These are phyloP conservation scores for Clarias magur DNA, from an alignment of 2,113 vertebrate genomes.

Conservation along the genomic window DNA sequence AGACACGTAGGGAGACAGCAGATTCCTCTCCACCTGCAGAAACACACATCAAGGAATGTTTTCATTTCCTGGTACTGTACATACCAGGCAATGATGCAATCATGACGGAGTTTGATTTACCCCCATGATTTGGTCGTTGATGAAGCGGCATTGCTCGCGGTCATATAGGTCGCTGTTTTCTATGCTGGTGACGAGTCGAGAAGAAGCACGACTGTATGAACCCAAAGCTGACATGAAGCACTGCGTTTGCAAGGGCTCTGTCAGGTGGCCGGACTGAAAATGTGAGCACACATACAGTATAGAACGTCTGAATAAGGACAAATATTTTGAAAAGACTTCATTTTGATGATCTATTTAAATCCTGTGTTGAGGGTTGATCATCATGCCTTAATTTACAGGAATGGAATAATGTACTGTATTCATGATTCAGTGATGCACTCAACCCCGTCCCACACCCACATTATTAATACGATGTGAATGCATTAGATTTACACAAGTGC, in stretches of 20 bases:
- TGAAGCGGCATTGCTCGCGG: conserved; percentile 74
- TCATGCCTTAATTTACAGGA: not conserved
- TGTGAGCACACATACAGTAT: not conserved
- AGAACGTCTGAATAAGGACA: too few relatives aligned
- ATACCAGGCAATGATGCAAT: not conserved
- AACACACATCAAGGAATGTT: not conserved
- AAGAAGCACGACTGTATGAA: conserved; percentile 78
- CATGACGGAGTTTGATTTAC: conserved; percentile 63
- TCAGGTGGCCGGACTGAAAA: conserved; percentile 61
- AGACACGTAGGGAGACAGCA: conserved; percentile 86
- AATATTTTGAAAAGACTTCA: not conserved
- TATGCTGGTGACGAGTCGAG: conserved; percentile 66
- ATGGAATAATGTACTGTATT: not conserved
- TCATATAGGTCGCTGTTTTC: conserved; percentile 75
- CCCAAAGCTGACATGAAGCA: conserved; percentile 83
- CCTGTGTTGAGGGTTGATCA: not conserved
- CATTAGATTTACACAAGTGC: not conserved
- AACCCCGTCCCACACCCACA: not conserved
- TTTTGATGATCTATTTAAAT: not conserved
- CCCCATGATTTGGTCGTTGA: conserved; percentile 91
- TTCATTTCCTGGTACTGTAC: not conserved
- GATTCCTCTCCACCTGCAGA: conserved; percentile 84
- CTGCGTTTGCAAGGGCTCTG: conserved; percentile 68
- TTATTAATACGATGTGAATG: not conserved
- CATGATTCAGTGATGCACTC: not conserved